phyloP scores from a whole-genome alignment of 2,113 vertebrate species.

The Lepidothrix coronata region DNA sequence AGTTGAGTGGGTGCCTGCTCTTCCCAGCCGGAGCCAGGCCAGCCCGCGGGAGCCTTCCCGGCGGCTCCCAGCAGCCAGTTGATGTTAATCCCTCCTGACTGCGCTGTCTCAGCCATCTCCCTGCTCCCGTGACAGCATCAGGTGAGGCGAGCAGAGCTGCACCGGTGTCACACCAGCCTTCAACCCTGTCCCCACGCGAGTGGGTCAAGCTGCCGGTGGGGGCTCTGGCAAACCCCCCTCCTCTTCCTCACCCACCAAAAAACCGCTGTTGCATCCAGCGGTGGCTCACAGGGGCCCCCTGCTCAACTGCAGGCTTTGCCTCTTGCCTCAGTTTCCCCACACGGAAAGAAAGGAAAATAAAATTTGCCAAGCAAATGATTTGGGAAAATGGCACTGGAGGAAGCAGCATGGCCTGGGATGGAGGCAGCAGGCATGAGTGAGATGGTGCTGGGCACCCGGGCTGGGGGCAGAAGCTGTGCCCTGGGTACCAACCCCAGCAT shows the following conservation, averaged over 20 bases:
- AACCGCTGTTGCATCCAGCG: fast-evolving
- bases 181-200: fast-evolving
- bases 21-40: not conserved
- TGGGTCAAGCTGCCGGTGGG: not conserved
- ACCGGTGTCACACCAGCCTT: fast-evolving
- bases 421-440: fast-evolving
- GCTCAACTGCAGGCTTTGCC: not conserved
- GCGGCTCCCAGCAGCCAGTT: not conserved
- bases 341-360: not conserved
- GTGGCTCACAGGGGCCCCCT: not conserved
- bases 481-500: not conserved
- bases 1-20: not conserved
- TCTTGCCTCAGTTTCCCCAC: not conserved
- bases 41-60: not conserved
- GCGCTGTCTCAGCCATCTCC: not conserved
- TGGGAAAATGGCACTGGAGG: not conserved
- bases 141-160: not conserved
- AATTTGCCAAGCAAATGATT: not conserved
- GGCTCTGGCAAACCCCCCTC: not conserved
- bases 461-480: not conserved
- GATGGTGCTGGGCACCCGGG: not conserved
- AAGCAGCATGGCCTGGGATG: not conserved
- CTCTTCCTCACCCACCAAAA: not conserved
- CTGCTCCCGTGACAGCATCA: not conserved
- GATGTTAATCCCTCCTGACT: slow-evolving; percentile 41